Conservation (phyloP, 2,888 invertebrate genomes). For the Gibbula magus region DNA sequence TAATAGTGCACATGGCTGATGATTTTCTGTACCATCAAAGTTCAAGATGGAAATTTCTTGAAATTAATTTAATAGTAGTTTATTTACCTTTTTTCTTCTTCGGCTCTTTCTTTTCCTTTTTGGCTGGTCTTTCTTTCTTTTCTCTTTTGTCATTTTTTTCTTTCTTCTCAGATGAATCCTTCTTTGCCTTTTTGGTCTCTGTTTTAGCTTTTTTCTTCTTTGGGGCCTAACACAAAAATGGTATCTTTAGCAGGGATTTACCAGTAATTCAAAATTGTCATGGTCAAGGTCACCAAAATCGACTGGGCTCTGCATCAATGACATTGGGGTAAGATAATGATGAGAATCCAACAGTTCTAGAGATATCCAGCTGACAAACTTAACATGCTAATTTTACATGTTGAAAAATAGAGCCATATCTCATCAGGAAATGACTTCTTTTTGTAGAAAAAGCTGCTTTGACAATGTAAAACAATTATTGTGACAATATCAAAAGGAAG, state of each 20-base stretch:
- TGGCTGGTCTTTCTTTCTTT: constrained; percentile 62
- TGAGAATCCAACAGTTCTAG: not conserved
- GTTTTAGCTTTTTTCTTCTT: constrained; percentile 62
- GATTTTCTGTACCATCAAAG: no score
- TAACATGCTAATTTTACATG: not conserved
- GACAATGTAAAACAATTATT: no score
- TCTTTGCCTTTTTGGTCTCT: constrained; percentile 39
- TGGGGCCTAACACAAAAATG: constrained; percentile 49
- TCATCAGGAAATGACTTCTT: no score
- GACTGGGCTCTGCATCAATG: no score
- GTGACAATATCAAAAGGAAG: no score
- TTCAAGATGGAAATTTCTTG: no score
- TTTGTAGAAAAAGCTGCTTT: no score
- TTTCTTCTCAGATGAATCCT: constrained; percentile 35
- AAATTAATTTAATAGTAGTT: not conserved
- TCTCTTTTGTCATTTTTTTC: constrained; percentile 51
- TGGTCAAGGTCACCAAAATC: no score
- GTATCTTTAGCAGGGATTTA: not conserved
- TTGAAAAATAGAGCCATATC: no score
- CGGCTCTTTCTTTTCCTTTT: constrained; percentile 63
- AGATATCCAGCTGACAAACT: not conserved
- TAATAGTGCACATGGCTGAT: no score
- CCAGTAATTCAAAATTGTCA: not conserved
- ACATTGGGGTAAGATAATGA: not conserved
- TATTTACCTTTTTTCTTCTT: constrained; percentile 33